Conservation (phyloP, 2,888 invertebrate species). For the Drosophila merina region DNA sequence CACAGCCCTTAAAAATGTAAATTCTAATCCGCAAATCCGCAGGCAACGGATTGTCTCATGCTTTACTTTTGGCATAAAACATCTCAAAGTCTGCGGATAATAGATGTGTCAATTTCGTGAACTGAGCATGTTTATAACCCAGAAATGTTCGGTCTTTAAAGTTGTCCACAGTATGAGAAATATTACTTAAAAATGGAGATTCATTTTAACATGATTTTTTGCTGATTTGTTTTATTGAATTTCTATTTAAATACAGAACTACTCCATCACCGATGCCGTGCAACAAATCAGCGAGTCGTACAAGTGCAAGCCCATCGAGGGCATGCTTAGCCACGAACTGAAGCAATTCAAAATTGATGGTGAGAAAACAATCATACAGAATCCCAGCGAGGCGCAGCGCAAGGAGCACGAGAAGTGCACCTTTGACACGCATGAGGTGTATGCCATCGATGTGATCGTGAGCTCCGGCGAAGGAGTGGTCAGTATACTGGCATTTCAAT, state of each 20-base stretch:
- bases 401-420: constrained; percentile 98
- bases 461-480: constrained; percentile 97
- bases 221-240: not conserved
- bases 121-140: constrained; percentile 56
- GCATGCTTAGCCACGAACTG: constrained; percentile 97
- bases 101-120: constrained; percentile 65
- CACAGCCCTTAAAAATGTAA: constrained; percentile 8
- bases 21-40: constrained; percentile 15
- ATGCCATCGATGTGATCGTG: constrained; percentile 98
- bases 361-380: constrained; percentile 98
- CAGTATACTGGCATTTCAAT: constrained; percentile 77
- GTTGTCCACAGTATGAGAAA: constrained; percentile 39
- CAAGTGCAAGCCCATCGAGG: constrained; percentile 99
- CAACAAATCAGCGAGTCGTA: constrained; percentile 96
- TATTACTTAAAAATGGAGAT: not conserved
- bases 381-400: constrained; percentile 97
- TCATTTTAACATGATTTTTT: not conserved
- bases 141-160: constrained; percentile 69
- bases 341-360: constrained; percentile 99
- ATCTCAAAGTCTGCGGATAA: constrained; percentile 73
- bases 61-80: constrained; percentile 46
- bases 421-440: constrained; percentile 98
- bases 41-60: constrained; percentile 57
- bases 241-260: constrained; percentile 87
- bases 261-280: constrained; percentile 94